Conservation (phyloP, 2,888 invertebrate species). For the Eupithecia subumbrata region DNA sequence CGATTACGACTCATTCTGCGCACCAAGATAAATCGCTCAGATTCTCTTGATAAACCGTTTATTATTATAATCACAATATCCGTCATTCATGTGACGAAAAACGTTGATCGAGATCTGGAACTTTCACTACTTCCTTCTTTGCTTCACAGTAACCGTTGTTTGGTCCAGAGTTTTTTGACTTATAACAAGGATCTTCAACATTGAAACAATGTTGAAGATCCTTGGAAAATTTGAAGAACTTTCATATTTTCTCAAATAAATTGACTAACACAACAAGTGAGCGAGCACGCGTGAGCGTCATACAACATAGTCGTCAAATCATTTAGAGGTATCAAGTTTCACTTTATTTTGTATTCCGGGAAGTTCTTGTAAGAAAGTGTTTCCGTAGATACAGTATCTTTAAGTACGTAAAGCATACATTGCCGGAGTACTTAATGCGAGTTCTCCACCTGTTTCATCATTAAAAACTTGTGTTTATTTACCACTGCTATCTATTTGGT, state of each 20-base stretch:
- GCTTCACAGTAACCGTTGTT: not conserved
- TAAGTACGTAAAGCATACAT: slow-evolving; percentile 20
- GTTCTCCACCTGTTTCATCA: slow-evolving; percentile 34
- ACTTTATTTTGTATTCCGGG: slow-evolving; percentile 73
- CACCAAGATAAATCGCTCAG: slow-evolving; percentile 30
- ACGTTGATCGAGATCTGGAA: slow-evolving; percentile 44
- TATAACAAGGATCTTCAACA: too few species aligned
- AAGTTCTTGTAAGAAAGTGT: slow-evolving; percentile 58
- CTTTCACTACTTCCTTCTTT: slow-evolving; percentile 42
- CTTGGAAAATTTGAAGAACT: slow-evolving; percentile 17
- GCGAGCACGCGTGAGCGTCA: slow-evolving; percentile 31
- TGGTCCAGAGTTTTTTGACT: not conserved
- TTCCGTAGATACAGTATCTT: slow-evolving; percentile 52
- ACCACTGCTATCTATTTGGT: slow-evolving; percentile 32
- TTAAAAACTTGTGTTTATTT: slow-evolving; percentile 31
- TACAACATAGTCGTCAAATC: slow-evolving; percentile 60
- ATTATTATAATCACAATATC: slow-evolving; percentile 27
- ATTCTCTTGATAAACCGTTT: slow-evolving; percentile 36
- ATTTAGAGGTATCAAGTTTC: slow-evolving; percentile 60
- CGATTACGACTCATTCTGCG: slow-evolving; percentile 31
- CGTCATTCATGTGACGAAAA: slow-evolving; percentile 43
- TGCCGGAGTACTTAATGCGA: slow-evolving; percentile 22
- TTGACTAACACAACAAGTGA: slow-evolving; percentile 24
- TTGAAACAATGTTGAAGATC: too few species aligned
- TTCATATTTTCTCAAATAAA: slow-evolving; percentile 23